Evolutionary conservation across 2,888 invertebrate genomes (phyloP).

Genomic region (Spodoptera exigua): DNA sequence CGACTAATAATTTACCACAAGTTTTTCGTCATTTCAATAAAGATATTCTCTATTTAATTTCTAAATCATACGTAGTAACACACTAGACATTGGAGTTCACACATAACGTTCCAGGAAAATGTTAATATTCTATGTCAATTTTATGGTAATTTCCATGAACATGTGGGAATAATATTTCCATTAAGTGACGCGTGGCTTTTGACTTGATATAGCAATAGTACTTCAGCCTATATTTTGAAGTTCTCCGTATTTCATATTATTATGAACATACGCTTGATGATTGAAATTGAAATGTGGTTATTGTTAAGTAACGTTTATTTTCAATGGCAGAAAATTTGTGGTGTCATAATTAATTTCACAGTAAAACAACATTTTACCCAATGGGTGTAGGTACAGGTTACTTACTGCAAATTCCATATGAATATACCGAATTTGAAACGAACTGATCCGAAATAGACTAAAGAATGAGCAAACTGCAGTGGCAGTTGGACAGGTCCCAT

Average conservation of each 20-base stretch:
- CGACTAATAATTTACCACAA: no score
- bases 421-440: no score
- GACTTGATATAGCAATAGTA: not conserved
- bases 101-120: conserved; percentile 10
- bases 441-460: no score
- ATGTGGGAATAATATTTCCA: conserved; percentile 32
- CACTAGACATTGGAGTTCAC: not conserved
- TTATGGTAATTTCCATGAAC: conserved; percentile 44
- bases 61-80: not conserved
- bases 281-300: not conserved
- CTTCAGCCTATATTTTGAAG: not conserved
- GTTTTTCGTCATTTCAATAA: no score
- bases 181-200: conserved; percentile 13
- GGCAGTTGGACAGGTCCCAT: no score
- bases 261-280: not conserved
- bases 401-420: no score
- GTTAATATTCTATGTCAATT: conserved; percentile 23
- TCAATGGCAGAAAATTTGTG: no score
- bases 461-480: no score
- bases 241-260: not conserved
- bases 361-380: no score
- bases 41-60: no score
- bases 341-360: no score
- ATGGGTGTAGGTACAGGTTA: no score
- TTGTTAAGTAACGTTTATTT: not conserved